These are phyloP conservation scores for Thoracochromis brauschi DNA, from an alignment of 2,113 vertebrate genomes.

Conservation along the genomic window DNA sequence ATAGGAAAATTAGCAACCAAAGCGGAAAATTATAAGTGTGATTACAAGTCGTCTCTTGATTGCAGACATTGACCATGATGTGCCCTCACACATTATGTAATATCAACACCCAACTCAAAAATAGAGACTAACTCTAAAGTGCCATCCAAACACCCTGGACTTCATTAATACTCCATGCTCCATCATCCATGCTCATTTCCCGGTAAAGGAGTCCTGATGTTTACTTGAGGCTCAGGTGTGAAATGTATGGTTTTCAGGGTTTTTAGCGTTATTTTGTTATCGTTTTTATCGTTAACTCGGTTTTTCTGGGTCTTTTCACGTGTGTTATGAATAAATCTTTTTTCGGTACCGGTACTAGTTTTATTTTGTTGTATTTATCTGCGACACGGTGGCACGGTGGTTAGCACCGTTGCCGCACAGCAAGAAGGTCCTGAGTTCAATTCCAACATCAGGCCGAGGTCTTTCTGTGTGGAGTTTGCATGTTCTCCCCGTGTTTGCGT, in stretches of 20 bases:
- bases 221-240: neutral
- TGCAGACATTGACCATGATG: neutral
- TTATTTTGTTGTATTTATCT: too few relatives aligned
- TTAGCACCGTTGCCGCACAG: too few relatives aligned
- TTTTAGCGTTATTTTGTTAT: too few relatives aligned
- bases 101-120: neutral
- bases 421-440: too few relatives aligned
- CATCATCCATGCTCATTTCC: neutral
- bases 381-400: too few relatives aligned
- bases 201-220: neutral
- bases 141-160: rapidly evolving
- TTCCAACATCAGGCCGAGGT: too few relatives aligned
- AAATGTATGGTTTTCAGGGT: too few relatives aligned
- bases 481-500: rapidly evolving
- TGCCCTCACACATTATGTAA: neutral
- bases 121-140: neutral
- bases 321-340: too few relatives aligned
- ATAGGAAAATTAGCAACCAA: neutral
- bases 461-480: too few relatives aligned
- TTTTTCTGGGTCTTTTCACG: too few relatives aligned
- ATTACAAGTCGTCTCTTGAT: neutral
- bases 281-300: rapidly evolving
- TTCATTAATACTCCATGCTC: neutral
- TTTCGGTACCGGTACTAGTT: too few relatives aligned
- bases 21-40: neutral